Evolutionary conservation across 2,797 vertebrate genomes (phyloP), one percentile per base, ranked within the genome.

Genomic region (Liasis olivaceus): DNA sequence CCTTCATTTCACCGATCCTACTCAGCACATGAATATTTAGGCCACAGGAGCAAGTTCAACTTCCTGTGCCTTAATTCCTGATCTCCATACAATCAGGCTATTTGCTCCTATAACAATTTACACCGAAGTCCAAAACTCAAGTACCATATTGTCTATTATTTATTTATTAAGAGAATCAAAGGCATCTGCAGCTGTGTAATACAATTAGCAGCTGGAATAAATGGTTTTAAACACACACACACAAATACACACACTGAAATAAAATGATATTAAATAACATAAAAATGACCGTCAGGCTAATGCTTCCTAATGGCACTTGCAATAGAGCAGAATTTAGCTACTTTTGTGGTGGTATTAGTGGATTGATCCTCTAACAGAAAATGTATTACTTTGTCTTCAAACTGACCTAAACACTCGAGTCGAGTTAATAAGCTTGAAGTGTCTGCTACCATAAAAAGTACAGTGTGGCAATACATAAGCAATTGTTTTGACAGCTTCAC

Each of bases 31-130:
- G 6, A 47, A 88, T 64, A 22, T 14, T 4, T 26, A 85, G 24
- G 9, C 9, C n/a, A 26, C 47, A 51, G 12, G 5, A 42, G 36
- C 17, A 5, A 14, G 8, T 26, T 7, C 0, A 0, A 3, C 77
- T 11, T 12, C 15, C 11, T 20, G 26, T 88, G 26, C 3, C 15
- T 66, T 64, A 24, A 24, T 36, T 47, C 14, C 11, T 28, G 5
- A 62, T 51, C 22, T 47, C 42, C 24, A 4, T 88, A 42, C 36
- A 28, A 15, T 28, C 9, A 85, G 63, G 47, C 4, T 51, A 31
- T 58, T 63, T 85, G 26, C 11, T 47, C 13, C 26, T 85, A 31
- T 7, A 24, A 26, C 42, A 17, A 59, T 88, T 0, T 5, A 8
- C 28, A 69, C 17, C 69, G 4, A 28, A 59, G 59, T 51, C 36